Conservation (phyloP, 2,888 invertebrate species). For the Latheticus oryzae region DNA sequence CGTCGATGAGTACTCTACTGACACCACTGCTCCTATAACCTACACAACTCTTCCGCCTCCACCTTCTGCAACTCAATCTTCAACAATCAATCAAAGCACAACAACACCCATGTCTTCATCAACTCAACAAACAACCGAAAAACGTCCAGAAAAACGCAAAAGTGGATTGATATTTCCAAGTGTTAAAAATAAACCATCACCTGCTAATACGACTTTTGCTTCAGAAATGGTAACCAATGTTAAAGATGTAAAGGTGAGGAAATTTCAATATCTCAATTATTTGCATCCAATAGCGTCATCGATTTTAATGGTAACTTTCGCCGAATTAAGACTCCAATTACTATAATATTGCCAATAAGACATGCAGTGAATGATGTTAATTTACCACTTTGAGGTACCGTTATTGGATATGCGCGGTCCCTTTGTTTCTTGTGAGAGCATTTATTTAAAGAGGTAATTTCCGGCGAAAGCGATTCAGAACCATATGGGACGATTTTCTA, state of each 20-base stretch:
- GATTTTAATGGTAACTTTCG: constrained; percentile 36
- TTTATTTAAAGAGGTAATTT: too few species aligned
- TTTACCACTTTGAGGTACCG: constrained; percentile 28
- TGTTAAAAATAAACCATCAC: constrained; percentile 89
- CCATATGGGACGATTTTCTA: too few species aligned
- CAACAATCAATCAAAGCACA: constrained; percentile 39
- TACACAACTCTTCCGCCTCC: constrained; percentile 65
- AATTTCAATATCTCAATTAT: constrained; percentile 16
- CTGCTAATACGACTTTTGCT: constrained; percentile 84
- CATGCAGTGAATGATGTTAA: constrained; percentile 27
- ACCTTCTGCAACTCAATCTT: constrained; percentile 50
- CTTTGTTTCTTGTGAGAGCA: constrained; percentile 29
- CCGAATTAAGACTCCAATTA: constrained; percentile 43
- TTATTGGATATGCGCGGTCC: constrained; percentile 18
- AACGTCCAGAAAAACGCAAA: constrained; percentile 71
- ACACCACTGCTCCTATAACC: constrained; percentile 57
- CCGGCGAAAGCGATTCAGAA: too few species aligned
- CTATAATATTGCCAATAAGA: constrained; percentile 27
- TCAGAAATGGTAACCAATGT: constrained; percentile 80
- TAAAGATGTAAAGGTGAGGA: constrained; percentile 85
- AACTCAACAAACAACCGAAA: constrained; percentile 63
- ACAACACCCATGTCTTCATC: constrained; percentile 47
- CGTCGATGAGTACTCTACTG: constrained; percentile 58
- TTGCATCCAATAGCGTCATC: constrained; percentile 16
- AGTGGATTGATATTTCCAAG: constrained; percentile 91